Evolutionary conservation across 2,797 vertebrate genomes (phyloP).

Genomic region (Adrianichthys oophorus): DNA sequence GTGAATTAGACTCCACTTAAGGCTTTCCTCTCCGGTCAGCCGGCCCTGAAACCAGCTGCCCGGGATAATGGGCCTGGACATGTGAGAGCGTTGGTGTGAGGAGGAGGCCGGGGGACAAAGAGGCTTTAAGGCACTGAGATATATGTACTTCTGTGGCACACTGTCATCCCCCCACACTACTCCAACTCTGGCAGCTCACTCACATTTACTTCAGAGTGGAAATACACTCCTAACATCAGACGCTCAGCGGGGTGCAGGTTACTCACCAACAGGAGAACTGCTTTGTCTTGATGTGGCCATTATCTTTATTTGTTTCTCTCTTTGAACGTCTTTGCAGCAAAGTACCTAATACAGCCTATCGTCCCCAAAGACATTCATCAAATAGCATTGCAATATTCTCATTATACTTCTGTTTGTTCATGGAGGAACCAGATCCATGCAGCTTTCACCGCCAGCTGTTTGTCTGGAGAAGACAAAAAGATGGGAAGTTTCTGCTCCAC

Average conservation of each 20-base stretch:
- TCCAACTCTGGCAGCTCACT: slow-evolving; percentile 6
- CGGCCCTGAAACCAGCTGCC: slow-evolving; percentile 79
- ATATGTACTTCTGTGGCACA: slow-evolving; percentile 32
- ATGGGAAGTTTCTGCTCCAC: too few species aligned
- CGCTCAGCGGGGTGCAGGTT: slow-evolving; percentile 16
- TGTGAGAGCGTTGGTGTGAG: slow-evolving; percentile 23
- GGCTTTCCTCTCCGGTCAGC: slow-evolving; percentile 77
- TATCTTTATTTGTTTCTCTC: not conserved
- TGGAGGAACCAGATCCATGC: too few species aligned
- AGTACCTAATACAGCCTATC: too few species aligned
- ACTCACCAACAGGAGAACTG: not conserved
- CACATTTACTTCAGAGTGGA: not conserved
- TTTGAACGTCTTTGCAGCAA: too few species aligned
- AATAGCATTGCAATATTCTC: slow-evolving; percentile 8
- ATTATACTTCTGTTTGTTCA: slow-evolving; percentile 9
- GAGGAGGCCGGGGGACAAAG: slow-evolving; percentile 37
- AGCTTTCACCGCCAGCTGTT: too few species aligned
- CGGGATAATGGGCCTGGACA: slow-evolving; percentile 66
- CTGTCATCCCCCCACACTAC: slow-evolving; percentile 14
- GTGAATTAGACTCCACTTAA: slow-evolving; percentile 83
- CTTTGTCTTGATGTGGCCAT: slow-evolving; percentile 13
- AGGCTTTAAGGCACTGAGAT: slow-evolving; percentile 48
- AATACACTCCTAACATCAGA: slow-evolving; percentile 1
- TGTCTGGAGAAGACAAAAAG: too few species aligned
- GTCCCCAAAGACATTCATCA: too few species aligned